Base-by-base conservation (phyloP, 2,113 vertebrate species). In the Pelecanoides urinatrix region DNA sequence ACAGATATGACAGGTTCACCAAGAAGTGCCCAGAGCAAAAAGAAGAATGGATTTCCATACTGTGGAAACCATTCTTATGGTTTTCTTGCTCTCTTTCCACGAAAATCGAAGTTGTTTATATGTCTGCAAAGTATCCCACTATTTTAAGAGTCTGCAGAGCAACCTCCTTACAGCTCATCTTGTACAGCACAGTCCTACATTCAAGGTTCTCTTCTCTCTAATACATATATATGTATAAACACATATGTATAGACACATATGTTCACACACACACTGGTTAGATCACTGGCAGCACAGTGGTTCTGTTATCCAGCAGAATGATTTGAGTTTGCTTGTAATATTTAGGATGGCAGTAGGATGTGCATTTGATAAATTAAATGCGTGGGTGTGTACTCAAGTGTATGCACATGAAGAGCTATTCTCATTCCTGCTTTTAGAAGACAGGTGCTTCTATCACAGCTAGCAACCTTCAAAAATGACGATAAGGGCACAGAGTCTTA, bases 381-480 rank as follows among this genome's bases (percentile, higher is more conserved):
- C 1, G 22, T 70, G 67, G 38, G 9, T 89, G 53, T 66, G 27
- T 36, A 38, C 16, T 80, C 40, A 42, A 74, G 52, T 30, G 15
- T 22, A 11, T 19, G 49, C 17, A 32, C 56, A 40, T 20, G 18
- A 88, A 50, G 38, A 93, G 34, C n/a, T 85, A 22, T 47, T 75
- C 66, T 71, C 0, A 1, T 80, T 76, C 61, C 34, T 75, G 17
- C 4, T 72, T 91, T 82, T 34, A 45, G 40, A 59, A 72, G 49
- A 76, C 56, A 87, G 65, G 59, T 81, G 56, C 3, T 89, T 70
- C 74, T 55, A 25, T 58, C 53, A 71, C 32, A 94, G 38, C 18
- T 52, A 77, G 45, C 76, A 95, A 83, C 68, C 56, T 72, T 92
- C 82, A 92, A 71, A 86, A 88, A 73, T 38, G 14, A 78, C 34